phyloP scores from a whole-genome alignment of 1,140 invertebrate genomes.

The Spodoptera frugiperda region DNA sequence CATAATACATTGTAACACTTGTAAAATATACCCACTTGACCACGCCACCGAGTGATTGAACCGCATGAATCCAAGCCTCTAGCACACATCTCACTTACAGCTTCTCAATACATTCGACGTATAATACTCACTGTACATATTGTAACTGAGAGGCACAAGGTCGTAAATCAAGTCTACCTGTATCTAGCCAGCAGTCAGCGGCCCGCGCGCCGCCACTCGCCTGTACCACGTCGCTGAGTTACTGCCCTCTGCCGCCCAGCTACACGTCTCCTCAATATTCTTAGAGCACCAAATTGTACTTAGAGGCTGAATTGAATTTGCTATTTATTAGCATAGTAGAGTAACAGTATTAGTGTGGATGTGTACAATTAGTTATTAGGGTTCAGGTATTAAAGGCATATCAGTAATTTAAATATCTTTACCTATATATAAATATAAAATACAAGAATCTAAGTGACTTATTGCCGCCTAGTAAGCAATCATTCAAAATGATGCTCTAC shows the following conservation, averaged over 20 bases:
- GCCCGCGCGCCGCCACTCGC: background rate
- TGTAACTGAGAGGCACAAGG: slow-evolving; percentile 83
- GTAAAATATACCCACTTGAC: slow-evolving; percentile 80
- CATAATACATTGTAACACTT: slow-evolving; percentile 76
- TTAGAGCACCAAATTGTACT: slow-evolving; percentile 78
- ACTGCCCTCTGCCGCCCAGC: slow-evolving; percentile 80
- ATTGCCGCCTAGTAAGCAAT: slow-evolving; percentile 24
- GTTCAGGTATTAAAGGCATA: slow-evolving; percentile 51
- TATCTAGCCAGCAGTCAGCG: background rate
- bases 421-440: background rate
- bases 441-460: slow-evolving; percentile 18
- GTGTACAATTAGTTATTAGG: slow-evolving; percentile 72
- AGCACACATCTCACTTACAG: slow-evolving; percentile 85
- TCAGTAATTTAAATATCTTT: slow-evolving; percentile 35
- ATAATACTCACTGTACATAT: slow-evolving; percentile 75
- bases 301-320: slow-evolving; percentile 81
- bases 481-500: slow-evolving; percentile 1
- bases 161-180: slow-evolving; percentile 58
- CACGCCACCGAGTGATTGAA: slow-evolving; percentile 86
- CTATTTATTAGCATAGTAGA: slow-evolving; percentile 78
- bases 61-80: slow-evolving; percentile 84
- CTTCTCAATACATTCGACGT: slow-evolving; percentile 82
- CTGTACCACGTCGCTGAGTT: slow-evolving; percentile 54
- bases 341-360: slow-evolving; percentile 76
- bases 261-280: slow-evolving; percentile 70